These are phyloP conservation scores for Bradypodion ventrale DNA, from an alignment of 2,797 vertebrate genomes.

Conservation along the genomic window DNA sequence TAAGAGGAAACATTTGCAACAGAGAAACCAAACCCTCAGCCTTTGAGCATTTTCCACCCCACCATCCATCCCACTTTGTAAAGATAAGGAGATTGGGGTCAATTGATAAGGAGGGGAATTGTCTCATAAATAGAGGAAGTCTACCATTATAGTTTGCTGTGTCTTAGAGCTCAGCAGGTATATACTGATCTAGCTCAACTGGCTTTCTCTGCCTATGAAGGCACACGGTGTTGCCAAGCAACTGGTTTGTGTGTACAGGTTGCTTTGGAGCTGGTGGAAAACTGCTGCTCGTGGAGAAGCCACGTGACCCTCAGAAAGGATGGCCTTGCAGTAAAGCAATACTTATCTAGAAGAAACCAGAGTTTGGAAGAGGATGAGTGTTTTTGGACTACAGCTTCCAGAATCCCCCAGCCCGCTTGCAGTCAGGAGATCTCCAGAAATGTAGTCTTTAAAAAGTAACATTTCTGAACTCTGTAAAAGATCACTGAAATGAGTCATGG, in stretches of 20 bases:
- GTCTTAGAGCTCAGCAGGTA: neutral
- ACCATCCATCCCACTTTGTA: neutral
- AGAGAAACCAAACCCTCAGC: neutral
- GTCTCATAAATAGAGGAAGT: neutral
- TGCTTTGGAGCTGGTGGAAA: neutral
- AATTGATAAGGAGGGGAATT: neutral
- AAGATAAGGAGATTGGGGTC: neutral
- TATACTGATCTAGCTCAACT: neutral
- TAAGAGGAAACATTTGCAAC: neutral
- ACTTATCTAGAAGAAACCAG: neutral
- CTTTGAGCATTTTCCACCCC: neutral
- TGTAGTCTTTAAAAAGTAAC: neutral
- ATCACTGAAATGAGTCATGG: neutral
- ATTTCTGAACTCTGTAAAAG: too few relatives aligned
- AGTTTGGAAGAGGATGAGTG: neutral
- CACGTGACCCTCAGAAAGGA: neutral
- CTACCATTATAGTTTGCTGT: neutral
- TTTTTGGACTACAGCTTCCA: neutral
- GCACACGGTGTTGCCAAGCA: neutral
- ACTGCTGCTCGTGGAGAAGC: neutral
- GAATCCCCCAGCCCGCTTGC: neutral
- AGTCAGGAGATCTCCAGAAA: too few relatives aligned
- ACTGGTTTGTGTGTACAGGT: slow-evolving; percentile 11
- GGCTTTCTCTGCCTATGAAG: neutral
- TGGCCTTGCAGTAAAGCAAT: neutral